phyloP scores from a whole-genome alignment of 1,140 invertebrate species.

The Drosophila pruinosa region DNA sequence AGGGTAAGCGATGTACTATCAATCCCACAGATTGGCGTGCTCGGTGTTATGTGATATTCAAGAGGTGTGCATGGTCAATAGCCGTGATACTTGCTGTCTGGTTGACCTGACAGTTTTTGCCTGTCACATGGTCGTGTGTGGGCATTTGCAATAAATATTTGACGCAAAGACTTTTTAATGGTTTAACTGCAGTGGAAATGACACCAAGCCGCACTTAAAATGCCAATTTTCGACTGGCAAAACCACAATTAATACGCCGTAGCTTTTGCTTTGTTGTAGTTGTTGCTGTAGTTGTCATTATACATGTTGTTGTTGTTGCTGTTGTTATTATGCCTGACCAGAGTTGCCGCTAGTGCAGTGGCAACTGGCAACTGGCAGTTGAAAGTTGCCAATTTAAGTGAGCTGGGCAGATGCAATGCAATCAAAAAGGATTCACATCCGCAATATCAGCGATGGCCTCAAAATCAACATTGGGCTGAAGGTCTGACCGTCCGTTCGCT shows the following conservation, averaged over 20 bases:
- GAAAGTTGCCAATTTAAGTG: slow-evolving; percentile 18
- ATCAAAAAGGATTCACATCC: slow-evolving; percentile 79
- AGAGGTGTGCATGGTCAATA: slow-evolving; percentile 5
- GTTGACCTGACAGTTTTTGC: not conserved
- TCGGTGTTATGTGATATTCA: not conserved
- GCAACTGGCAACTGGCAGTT: slow-evolving; percentile 9
- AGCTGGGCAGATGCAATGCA: slow-evolving; percentile 62
- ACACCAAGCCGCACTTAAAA: slow-evolving; percentile 80
- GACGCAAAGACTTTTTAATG: slow-evolving; percentile 64
- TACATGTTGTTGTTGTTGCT: not conserved
- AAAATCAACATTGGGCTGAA: slow-evolving; percentile 72
- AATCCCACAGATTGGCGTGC: not conserved
- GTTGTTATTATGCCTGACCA: not conserved
- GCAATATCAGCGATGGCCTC: slow-evolving; percentile 80
- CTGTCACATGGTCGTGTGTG: slow-evolving; percentile 11
- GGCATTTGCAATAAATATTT: slow-evolving; percentile 74
- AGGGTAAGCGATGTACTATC: not conserved
- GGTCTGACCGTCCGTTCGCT: not conserved
- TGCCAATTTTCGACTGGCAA: slow-evolving; percentile 75
- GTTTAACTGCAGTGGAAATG: slow-evolving; percentile 64
- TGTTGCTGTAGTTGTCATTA: not conserved
- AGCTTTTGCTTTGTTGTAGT: not conserved
- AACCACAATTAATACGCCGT: slow-evolving; percentile 78
- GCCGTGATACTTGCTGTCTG: slow-evolving; percentile 31
- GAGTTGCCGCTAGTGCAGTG: slow-evolving; percentile 8